These are phyloP conservation scores for Camponotus pennsylvanicus DNA, from an alignment of 1,140 invertebrate species.

Conservation along the genomic window DNA sequence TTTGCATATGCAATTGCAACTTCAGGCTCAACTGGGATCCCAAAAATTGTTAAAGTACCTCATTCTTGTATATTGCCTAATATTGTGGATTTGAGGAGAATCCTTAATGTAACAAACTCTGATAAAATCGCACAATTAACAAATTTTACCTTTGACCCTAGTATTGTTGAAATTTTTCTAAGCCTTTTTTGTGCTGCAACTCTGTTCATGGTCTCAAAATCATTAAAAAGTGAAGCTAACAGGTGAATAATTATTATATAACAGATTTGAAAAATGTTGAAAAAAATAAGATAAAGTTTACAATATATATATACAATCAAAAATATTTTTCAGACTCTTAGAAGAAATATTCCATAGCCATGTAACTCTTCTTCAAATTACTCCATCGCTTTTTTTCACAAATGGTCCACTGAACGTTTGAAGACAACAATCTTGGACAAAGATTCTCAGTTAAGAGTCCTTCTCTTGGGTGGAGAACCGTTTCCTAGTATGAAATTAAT, in stretches of 20 bases:
- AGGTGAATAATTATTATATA: conserved; percentile 57
- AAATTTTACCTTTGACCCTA: conserved; percentile 94
- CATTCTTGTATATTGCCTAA: conserved; percentile 89
- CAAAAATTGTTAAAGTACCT: conserved; percentile 89
- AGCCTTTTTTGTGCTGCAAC: conserved; percentile 88
- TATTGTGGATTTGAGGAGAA: conserved; percentile 87
- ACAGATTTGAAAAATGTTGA: background rate
- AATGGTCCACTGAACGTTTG: conserved; percentile 87
- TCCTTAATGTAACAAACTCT: conserved; percentile 84
- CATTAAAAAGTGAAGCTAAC: conserved; percentile 84
- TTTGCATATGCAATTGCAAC: conserved; percentile 88
- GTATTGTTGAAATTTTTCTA: conserved; percentile 92
- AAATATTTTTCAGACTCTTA: conserved; percentile 79
- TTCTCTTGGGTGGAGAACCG: conserved; percentile 89
- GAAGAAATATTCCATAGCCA: conserved; percentile 82
- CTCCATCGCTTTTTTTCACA: conserved; percentile 90
- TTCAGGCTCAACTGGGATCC: conserved; percentile 89
- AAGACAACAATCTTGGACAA: conserved; percentile 87
- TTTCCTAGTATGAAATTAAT: conserved; percentile 85
- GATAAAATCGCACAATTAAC: conserved; percentile 92
- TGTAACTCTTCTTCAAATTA: conserved; percentile 91
- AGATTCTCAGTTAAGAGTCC: conserved; percentile 86
- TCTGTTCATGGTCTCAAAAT: conserved; percentile 88
- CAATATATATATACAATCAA: background rate
- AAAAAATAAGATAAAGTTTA: background rate